Base-by-base conservation (phyloP, 2,888 invertebrate species). In the Myathropa florea region DNA sequence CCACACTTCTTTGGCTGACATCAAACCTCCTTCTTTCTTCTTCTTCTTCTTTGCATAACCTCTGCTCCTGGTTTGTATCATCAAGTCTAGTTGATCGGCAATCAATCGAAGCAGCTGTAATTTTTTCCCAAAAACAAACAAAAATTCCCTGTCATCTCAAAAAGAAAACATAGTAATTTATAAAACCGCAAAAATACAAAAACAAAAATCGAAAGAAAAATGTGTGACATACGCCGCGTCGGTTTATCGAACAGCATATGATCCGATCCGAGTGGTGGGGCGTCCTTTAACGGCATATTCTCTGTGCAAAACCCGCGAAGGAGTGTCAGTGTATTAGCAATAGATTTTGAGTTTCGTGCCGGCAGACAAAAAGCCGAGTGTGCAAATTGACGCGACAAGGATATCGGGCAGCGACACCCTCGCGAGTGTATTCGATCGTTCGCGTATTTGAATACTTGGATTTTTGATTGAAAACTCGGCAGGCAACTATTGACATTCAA, bases 191-290 rank as follows among this genome's bases (percentile, higher is more conserved):
- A 55, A 64, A 64, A 28, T n/a, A 28, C 21, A 59, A 59, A 61
- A 64, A 63, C 14, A 64, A 24, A 33, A 36, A 28, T 64, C 24
- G 57, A 18, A 30, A 33, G 21, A 61, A 82, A 72, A 68, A 85
- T 85, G 81, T 81, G 61, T 28, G 72, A 77, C 65, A 72, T 36
- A 77, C 68, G 61, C 28, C 61, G 67, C 36, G 81, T 72, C 67
- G 68, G 72, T 57, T 28, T 61, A 24, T 77, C 26, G 23, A 65
- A 77, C 30, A 71, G 23, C 61, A 53, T 72, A 63, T 79, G 71
- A 84, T 84, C 67, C 81, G 81, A 71, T 67, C 46, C 81, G 36
- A 64, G 64, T 71, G 61, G 61, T 76, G 61, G 36, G 21, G 30
- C 60, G 26, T 59, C 23, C 30, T 63, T 39, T 64, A 24, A 80